These are phyloP conservation scores for Eurois occulta DNA, from an alignment of 2,888 invertebrate genomes.

Conservation along the genomic window DNA sequence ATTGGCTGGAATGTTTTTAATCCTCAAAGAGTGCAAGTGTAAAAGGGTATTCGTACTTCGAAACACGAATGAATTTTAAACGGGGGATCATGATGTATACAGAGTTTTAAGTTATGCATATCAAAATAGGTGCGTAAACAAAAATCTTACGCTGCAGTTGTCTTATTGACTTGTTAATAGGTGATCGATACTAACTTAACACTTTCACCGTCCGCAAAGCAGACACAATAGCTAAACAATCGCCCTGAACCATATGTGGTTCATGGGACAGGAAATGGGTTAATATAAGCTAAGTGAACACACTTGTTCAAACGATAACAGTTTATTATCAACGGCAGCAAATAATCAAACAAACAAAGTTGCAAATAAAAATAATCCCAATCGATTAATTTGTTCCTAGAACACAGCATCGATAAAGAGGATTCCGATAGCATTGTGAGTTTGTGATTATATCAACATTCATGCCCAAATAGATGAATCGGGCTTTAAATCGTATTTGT, in stretches of 20 bases:
- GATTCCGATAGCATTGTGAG: constrained; percentile 9
- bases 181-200: not conserved
- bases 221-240: too few species aligned
- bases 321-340: not conserved
- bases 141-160: not conserved
- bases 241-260: too few species aligned
- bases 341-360: not conserved
- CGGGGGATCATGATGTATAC: not conserved
- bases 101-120: constrained; percentile 16
- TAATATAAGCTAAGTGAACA: not conserved
- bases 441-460: constrained; percentile 8
- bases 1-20: constrained; percentile 12
- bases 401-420: constrained; percentile 1
- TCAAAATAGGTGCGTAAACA: not conserved
- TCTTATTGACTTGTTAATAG: not conserved
- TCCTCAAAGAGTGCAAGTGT: constrained; percentile 13
- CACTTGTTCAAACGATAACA: not conserved
- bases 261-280: too few species aligned
- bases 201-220: too few species aligned
- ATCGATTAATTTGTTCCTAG: constrained; percentile 8
- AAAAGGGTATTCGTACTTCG: constrained; percentile 18
- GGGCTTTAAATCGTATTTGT: constrained; percentile 21
- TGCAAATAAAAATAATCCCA: not conserved
- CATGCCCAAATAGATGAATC: constrained; percentile 2
- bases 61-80: constrained; percentile 12